A percentile compares a stretch with the other conserved stretches of the same genome.
phyloP scores from a whole-genome alignment of 2,888 invertebrate species.

The Calameuta filiformis region DNA sequence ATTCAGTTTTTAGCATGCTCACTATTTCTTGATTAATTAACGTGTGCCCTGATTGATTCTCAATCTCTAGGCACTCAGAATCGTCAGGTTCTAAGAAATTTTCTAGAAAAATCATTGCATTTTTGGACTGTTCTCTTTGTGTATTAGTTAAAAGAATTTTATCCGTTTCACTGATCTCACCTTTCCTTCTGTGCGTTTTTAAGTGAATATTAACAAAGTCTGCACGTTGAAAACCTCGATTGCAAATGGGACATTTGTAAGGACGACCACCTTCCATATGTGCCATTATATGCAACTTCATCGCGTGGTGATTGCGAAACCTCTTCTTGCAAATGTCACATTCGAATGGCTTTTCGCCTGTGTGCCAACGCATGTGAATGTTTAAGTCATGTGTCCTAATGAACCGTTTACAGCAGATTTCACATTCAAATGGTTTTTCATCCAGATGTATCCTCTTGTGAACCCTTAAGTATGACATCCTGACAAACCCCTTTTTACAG shows the following conservation, averaged over 20 bases:
- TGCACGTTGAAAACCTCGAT: slow-evolving; percentile 1
- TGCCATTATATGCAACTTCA: slow-evolving; percentile 2
- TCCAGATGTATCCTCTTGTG: slow-evolving; percentile 2
- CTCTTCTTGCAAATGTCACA: slow-evolving; percentile 3
- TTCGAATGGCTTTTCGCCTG: slow-evolving; percentile 1
- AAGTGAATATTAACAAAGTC: background rate
- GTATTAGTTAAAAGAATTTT: background rate
- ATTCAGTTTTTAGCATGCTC: slow-evolving; percentile 2
- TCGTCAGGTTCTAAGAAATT: background rate
- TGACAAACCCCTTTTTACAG: slow-evolving; percentile 1
- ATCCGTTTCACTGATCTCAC: background rate
- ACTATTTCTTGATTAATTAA: slow-evolving; percentile 6
- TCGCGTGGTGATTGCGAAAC: background rate
- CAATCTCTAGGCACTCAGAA: background rate
- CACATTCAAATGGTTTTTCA: slow-evolving; percentile 2
- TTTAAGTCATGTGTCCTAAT: slow-evolving; percentile 1
- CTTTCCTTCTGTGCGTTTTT: slow-evolving; percentile 3
- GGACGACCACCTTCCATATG: slow-evolving; percentile 3
- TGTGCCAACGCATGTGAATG: slow-evolving; percentile 6
- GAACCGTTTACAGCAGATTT: background rate
- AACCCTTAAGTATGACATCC: slow-evolving; percentile 1
- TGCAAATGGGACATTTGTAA: slow-evolving; percentile 4
- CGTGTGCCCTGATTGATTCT: background rate
- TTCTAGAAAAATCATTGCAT: background rate
- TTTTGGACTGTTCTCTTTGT: background rate